Base-by-base conservation (phyloP, 2,888 invertebrate genomes). In the Phalera bucephala region DNA sequence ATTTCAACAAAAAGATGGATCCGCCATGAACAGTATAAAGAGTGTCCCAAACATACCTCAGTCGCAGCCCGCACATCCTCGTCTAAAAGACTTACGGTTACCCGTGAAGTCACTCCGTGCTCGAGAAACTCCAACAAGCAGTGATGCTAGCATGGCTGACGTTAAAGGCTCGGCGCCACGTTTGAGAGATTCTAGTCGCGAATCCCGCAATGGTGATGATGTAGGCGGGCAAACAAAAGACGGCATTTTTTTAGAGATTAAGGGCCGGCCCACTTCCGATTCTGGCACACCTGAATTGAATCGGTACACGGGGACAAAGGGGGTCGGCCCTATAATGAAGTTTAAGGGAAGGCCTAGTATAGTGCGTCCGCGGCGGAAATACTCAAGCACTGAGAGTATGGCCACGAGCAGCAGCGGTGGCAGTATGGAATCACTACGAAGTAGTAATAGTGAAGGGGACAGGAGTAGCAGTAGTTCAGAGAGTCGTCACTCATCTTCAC, bases 391-490 rank as follows among this genome's bases (percentile, higher is more conserved):
- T 19, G 96, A 96, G 80, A 95, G 95, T 75, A 95, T 96, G 93
- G 95, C 95, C 20, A 95, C 95, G 4, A 96, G 95, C 67, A 95
- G 95, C 80, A 95, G 95, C 70, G 95, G 95, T 32, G 95, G 95
- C 26, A 96, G 96, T 76, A 94, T 96, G 94, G 96, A 96, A 72
- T 96, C 96, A 36, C 85, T 96, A 46, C 92, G 95, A 47, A 96
- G 96, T 80, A 95, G 95, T 74, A 96, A 95, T 39, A 96, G 96
- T 74, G 96, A 96, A 77, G 96, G 95, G 19, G 96, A 95, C 68
- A 91, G 95, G 58, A 96, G 96, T 69, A 95, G 95, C 37, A 95
- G 95, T 68, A 96, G 95, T 80, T 95, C 95, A 33, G 96, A 95
- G 70, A 95, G 95, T 73, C 92, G 94, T 31, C 94, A 95, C 72